Conservation (phyloP, 2,888 invertebrate genomes). For the Mimumesa dahlbomi region DNA sequence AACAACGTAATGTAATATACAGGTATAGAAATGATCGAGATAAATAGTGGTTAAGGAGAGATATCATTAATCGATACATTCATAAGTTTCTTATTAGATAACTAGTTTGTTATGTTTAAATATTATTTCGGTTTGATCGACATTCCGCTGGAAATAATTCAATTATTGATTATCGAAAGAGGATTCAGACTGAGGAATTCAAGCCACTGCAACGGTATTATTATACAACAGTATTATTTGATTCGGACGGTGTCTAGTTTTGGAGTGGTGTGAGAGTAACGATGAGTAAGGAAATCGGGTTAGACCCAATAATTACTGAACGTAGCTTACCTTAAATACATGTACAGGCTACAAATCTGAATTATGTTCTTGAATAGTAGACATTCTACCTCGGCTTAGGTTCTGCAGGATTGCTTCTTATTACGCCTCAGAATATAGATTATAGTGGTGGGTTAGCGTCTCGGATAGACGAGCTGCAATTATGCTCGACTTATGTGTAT, state of each 20-base stretch:
- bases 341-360: conserved; percentile 39
- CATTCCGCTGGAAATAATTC: too few relatives aligned
- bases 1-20: too few relatives aligned
- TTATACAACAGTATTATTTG: background rate
- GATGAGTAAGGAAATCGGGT: conserved; percentile 14
- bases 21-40: too few relatives aligned
- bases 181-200: background rate
- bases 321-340: conserved; percentile 23
- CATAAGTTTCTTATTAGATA: too few relatives aligned
- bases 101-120: too few relatives aligned
- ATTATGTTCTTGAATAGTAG: conserved; percentile 42
- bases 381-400: conserved; percentile 30
- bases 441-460: conserved; percentile 36
- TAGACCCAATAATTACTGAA: conserved; percentile 32
- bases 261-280: background rate
- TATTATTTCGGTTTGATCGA: too few relatives aligned
- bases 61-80: too few relatives aligned
- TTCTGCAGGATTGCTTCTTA: conserved; percentile 39
- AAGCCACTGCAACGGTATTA: background rate
- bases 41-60: too few relatives aligned
- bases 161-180: background rate
- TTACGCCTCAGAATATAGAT: conserved; percentile 46
- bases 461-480: conserved; percentile 36
- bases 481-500: conserved; percentile 26
- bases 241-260: conserved; percentile 5